Evolutionary conservation across 2,888 invertebrate genomes (phyloP).

Genomic region (Bellardia pandia): DNA sequence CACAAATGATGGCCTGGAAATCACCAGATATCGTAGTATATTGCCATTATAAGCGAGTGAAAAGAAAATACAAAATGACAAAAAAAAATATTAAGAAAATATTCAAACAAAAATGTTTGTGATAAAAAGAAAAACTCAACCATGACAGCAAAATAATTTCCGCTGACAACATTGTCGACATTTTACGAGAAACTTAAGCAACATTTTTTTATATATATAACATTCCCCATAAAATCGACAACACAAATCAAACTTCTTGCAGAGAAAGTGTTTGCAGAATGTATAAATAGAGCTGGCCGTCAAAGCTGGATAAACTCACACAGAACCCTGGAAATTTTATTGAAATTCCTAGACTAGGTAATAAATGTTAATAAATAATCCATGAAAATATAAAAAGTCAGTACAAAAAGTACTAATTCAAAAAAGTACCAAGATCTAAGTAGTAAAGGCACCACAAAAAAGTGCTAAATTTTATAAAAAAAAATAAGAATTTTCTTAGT

Average conservation of each 20-base stretch:
- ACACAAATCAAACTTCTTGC: neutral
- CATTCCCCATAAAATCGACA: neutral
- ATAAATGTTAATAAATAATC: neutral
- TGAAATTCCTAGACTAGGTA: neutral
- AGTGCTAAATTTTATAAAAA: too few relatives aligned
- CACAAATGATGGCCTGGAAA: slow-evolving; percentile 53
- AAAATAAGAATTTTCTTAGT: too few relatives aligned
- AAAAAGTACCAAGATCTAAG: too few relatives aligned
- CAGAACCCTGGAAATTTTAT: too few relatives aligned
- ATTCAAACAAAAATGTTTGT: slow-evolving; percentile 1
- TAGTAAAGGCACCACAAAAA: too few relatives aligned
- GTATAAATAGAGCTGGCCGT: too few relatives aligned
- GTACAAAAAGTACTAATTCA: too few relatives aligned
- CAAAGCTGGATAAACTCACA: too few relatives aligned
- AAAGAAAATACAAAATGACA: neutral
- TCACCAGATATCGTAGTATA: slow-evolving; percentile 29
- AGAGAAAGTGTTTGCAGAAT: too few relatives aligned
- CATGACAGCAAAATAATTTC: slow-evolving; percentile 60
- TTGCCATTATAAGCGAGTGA: neutral
- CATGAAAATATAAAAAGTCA: too few relatives aligned
- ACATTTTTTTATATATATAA: neutral
- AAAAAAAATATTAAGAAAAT: slow-evolving; percentile 9
- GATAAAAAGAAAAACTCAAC: neutral
- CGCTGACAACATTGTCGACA: slow-evolving; percentile 56
- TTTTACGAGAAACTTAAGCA: neutral